Conservation (phyloP, 2,113 vertebrate species). For the Struthidea cinerea region DNA sequence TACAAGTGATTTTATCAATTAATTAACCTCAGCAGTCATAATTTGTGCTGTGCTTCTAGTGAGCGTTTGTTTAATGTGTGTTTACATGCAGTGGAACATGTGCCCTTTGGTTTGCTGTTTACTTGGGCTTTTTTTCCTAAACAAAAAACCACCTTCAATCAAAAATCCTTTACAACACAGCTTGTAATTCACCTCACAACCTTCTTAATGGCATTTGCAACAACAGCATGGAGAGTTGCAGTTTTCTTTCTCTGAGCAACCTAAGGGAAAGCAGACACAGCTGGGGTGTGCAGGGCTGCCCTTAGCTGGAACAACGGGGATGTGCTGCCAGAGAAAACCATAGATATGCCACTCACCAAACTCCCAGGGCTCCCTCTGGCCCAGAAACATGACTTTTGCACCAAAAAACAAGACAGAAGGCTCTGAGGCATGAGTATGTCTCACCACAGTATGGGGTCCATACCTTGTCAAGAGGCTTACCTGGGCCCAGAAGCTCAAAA, state of each 20-base stretch:
- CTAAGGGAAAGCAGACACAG: neutral
- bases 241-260: neutral
- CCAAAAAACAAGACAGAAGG: neutral
- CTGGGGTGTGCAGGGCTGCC: neutral
- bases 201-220: neutral
- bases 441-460: neutral
- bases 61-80: neutral
- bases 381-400: neutral
- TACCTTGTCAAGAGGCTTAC: neutral
- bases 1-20: neutral
- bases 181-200: neutral
- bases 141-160: neutral
- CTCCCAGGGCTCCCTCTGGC: neutral
- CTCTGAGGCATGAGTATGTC: rapidly evolving
- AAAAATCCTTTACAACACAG: neutral
- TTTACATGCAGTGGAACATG: neutral
- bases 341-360: neutral
- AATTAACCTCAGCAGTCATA: neutral
- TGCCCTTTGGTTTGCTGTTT: neutral
- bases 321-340: neutral
- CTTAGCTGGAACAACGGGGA: neutral
- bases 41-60: neutral
- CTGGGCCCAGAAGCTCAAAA: neutral
- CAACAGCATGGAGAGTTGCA: neutral
- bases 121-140: neutral